phyloP scores from a whole-genome alignment of 2,113 vertebrate species.

The Mus spicilegus region DNA sequence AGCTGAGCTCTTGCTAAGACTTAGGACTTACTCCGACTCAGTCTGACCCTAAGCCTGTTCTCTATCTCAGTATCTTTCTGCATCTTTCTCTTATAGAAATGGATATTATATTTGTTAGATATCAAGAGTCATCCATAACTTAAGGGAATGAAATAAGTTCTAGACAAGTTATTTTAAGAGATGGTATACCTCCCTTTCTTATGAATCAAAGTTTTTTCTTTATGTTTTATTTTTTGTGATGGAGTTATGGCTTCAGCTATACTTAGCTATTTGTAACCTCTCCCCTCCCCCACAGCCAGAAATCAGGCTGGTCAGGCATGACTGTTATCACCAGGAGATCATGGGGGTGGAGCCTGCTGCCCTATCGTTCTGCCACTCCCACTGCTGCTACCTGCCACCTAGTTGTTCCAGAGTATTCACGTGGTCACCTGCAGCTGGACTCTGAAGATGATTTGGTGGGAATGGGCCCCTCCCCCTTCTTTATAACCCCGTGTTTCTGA shows the following conservation, averaged over 20 bases:
- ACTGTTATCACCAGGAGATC: too few species aligned
- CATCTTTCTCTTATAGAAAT: background rate
- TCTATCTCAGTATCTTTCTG: background rate
- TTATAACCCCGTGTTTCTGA: too few species aligned
- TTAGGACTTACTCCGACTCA: background rate
- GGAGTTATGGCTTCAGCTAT: background rate
- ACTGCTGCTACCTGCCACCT: too few species aligned
- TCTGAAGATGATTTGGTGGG: too few species aligned
- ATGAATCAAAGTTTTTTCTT: background rate
- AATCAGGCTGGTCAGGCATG: too few species aligned
- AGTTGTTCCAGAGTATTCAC: too few species aligned
- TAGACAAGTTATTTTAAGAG: background rate
- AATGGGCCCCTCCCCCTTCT: too few species aligned
- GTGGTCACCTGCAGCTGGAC: too few species aligned
- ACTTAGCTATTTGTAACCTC: background rate
- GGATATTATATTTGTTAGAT: background rate
- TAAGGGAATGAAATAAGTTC: background rate
- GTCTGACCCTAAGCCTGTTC: background rate
- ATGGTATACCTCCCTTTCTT: background rate
- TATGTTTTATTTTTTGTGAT: constrained; percentile 7
- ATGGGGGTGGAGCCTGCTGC: too few species aligned
- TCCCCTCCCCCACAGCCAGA: too few species aligned
- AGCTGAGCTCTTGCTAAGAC: fast-evolving
- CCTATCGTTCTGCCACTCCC: too few species aligned
- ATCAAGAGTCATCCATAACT: background rate